Conservation (phyloP, 2,888 invertebrate genomes). For the Rhagonycha fulva region DNA sequence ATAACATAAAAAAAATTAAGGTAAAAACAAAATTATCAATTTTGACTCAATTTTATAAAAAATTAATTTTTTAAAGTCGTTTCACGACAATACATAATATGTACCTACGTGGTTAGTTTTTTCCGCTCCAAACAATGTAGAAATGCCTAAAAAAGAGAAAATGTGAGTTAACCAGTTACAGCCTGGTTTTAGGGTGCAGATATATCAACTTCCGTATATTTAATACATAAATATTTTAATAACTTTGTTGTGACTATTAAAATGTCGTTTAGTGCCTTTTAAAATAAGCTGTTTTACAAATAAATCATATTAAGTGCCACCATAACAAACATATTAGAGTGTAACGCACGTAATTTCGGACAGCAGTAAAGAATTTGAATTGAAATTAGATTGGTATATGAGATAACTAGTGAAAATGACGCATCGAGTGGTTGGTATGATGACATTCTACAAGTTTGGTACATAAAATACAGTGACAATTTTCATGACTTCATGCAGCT, state of each 20-base stretch:
- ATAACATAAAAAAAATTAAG: too few species aligned
- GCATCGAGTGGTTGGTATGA: slow-evolving; percentile 17
- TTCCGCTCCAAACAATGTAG: too few species aligned
- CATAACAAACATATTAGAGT: slow-evolving; percentile 28
- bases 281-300: neutral
- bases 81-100: too few species aligned
- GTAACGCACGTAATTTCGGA: slow-evolving; percentile 28
- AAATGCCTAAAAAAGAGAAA: too few species aligned
- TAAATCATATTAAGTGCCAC: slow-evolving; percentile 16
- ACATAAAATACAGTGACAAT: slow-evolving; percentile 17
- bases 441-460: slow-evolving; percentile 16
- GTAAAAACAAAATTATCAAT: too few species aligned
- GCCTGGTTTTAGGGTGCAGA: too few species aligned
- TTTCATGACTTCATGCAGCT: neutral
- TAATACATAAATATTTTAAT: neutral
- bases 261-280: neutral
- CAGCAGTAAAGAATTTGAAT: slow-evolving; percentile 32
- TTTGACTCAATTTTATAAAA: too few species aligned
- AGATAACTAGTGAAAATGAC: slow-evolving; percentile 30
- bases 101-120: too few species aligned
- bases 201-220: neutral
- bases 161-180: too few species aligned
- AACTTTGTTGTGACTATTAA: neutral
- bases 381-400: slow-evolving; percentile 25
- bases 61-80: too few species aligned